phyloP scores from a whole-genome alignment of 2,797 vertebrate genomes.

The Lemur catta region DNA sequence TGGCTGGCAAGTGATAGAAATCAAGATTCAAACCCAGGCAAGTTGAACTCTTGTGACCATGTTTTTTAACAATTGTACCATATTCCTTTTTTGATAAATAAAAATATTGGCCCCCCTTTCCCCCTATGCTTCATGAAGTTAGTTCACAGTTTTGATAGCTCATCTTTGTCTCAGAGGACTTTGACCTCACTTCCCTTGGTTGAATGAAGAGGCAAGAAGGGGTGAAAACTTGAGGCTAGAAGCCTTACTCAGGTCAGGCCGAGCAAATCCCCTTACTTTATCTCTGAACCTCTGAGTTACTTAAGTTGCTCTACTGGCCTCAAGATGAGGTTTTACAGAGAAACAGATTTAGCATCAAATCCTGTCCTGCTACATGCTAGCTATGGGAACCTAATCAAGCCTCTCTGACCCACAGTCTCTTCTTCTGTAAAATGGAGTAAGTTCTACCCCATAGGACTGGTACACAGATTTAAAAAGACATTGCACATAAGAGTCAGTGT shows the following conservation, averaged over 20 bases:
- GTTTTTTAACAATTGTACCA: neutral
- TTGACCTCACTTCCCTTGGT: neutral
- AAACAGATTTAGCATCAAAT: neutral
- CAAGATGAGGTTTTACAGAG: neutral
- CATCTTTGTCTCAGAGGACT: neutral
- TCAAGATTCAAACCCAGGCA: neutral
- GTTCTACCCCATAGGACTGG: neutral
- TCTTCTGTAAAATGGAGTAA: constrained; percentile 10
- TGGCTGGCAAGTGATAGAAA: neutral
- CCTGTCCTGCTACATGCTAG: neutral
- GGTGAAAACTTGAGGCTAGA: neutral
- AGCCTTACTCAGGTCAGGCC: neutral
- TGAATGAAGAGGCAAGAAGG: neutral
- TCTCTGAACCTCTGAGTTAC: neutral
- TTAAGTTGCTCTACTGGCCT: neutral
- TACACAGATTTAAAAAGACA: neutral
- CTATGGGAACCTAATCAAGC: neutral
- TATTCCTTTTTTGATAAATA: neutral
- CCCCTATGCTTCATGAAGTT: neutral
- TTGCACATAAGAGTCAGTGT: neutral
- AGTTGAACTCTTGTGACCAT: neutral
- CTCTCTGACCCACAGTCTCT: neutral
- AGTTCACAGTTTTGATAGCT: neutral
- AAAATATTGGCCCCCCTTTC: neutral
- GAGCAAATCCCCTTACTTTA: neutral